Base-by-base conservation (phyloP, 2,113 vertebrate species). In the Gopherus flavomarginatus region DNA sequence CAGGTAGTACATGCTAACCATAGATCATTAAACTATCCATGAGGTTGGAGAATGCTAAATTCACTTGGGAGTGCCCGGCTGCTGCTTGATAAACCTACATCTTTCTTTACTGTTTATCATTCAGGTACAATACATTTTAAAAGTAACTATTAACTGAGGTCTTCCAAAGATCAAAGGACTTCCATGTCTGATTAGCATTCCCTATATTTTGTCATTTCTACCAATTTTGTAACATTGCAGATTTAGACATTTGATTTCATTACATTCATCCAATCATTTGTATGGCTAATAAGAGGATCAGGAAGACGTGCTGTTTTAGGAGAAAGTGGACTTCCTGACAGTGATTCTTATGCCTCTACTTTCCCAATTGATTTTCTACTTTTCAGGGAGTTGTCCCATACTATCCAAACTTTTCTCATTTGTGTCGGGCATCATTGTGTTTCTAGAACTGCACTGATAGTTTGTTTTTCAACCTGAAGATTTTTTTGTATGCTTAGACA, bases 141-240 rank as follows among this genome's bases (percentile, higher is more conserved):
- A 95, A 97, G 89, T 97, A 96, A 94, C 96, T 97, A 97, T 98
- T 98, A 98, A 96, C 93, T 96, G 92, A 91, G 88, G 91, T 97
- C 97, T 97, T 96, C 90, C 88, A 92, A 97, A 97, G 92, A 96
- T 98, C 97, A 97, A 90, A 97, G 97, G 96, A 90, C 72, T 96
- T 97, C 95, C 59, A 13, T 96, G 94, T 97, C 92, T 98, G 94
- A 97, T 97, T 97, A 95, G 80, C 97, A 72, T 90, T 98, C 86
- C 90, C 95, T 90, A 83, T 90, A 92, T 96, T 96, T 95, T 83
- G 81, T 91, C 90, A 21, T 83, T 92, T 96, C 85, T 95, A 90
- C 91, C 65, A 72, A 38, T 90, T 92, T 90, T 81, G 84, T 86
- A 94, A 59, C 29, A 49, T 96, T 95, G 78, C 81, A 75, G 69